A percentile compares a stretch with the other conserved stretches of the same genome.
These are phyloP conservation scores for Orthonychiurus folsomi DNA, from an alignment of 2,888 invertebrate genomes.

Conservation along the genomic window DNA sequence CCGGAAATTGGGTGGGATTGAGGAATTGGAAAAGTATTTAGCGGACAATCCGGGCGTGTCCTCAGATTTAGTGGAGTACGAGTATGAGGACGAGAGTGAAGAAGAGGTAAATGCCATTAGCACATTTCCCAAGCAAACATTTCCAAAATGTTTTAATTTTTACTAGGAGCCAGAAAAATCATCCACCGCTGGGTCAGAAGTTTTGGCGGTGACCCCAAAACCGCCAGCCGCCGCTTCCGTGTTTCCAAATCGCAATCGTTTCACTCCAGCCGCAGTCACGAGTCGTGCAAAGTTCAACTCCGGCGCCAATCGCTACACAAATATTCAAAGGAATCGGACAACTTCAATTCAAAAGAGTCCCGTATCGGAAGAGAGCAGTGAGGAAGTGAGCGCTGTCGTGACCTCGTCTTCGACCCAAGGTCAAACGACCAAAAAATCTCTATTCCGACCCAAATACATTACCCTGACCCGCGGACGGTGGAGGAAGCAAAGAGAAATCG, in stretches of 20 bases:
- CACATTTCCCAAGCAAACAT: background rate
- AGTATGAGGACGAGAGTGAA: conserved; percentile 16
- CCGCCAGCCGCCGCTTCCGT: conserved; percentile 12
- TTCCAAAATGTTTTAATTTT: background rate
- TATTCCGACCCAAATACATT: conserved; percentile 31
- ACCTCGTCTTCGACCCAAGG: conserved; percentile 10
- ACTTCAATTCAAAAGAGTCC: background rate
- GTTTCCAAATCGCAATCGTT: conserved; percentile 21
- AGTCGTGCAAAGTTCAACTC: conserved; percentile 11
- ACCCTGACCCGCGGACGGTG: conserved; percentile 39
- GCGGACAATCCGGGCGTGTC: conserved; percentile 39
- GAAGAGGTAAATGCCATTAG: background rate
- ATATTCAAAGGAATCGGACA: conserved; percentile 24
- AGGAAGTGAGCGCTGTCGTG: conserved; percentile 22
- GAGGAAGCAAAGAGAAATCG: conserved; percentile 17
- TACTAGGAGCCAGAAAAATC: conserved; percentile 5
- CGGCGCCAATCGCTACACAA: conserved; percentile 27
- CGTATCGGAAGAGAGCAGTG: background rate
- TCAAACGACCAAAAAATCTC: background rate
- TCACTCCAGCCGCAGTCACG: conserved; percentile 22
- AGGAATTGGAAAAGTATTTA: conserved; percentile 60
- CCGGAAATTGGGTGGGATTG: conserved; percentile 57
- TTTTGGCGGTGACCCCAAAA: conserved; percentile 19
- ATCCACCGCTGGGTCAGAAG: conserved; percentile 15
- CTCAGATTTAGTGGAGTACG: conserved; percentile 33